phyloP scores from a whole-genome alignment of 1,140 invertebrate species.

The Cydia strobilella region DNA sequence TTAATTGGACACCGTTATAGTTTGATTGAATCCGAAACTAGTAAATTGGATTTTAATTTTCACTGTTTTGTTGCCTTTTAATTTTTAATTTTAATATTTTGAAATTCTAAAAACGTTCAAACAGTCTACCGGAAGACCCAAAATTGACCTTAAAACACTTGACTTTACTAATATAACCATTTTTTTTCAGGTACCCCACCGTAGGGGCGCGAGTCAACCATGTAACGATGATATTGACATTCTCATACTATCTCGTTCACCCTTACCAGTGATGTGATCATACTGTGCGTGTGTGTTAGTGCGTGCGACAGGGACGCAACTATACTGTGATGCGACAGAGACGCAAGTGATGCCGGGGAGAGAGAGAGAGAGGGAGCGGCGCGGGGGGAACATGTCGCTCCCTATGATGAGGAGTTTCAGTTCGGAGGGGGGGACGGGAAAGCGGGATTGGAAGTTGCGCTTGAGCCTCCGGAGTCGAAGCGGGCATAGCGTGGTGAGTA shows the following conservation, averaged over 20 bases:
- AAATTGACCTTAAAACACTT: no score
- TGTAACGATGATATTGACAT: not conserved
- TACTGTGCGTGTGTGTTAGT: not conserved
- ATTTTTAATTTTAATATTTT: no score
- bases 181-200: slow-evolving; percentile 10
- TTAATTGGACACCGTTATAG: no score
- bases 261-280: slow-evolving; percentile 3
- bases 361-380: slow-evolving; percentile 16
- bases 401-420: slow-evolving; percentile 70
- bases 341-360: slow-evolving; percentile 47
- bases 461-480: slow-evolving; percentile 71
- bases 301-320: slow-evolving; percentile 51
- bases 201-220: slow-evolving; percentile 19
- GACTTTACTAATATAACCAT: not conserved
- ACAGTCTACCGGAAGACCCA: no score
- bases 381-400: slow-evolving; percentile 51
- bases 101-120: no score
- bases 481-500: slow-evolving; percentile 67
- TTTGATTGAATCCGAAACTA: no score
- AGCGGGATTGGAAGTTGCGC: slow-evolving; percentile 70
- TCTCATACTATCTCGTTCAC: not conserved
- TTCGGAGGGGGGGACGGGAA: slow-evolving; percentile 62
- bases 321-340: slow-evolving; percentile 45
- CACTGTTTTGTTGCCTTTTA: no score
- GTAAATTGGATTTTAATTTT: no score